Evolutionary conservation across 1,140 invertebrate species (phyloP).

Genomic region (Callitettix versicolor): DNA sequence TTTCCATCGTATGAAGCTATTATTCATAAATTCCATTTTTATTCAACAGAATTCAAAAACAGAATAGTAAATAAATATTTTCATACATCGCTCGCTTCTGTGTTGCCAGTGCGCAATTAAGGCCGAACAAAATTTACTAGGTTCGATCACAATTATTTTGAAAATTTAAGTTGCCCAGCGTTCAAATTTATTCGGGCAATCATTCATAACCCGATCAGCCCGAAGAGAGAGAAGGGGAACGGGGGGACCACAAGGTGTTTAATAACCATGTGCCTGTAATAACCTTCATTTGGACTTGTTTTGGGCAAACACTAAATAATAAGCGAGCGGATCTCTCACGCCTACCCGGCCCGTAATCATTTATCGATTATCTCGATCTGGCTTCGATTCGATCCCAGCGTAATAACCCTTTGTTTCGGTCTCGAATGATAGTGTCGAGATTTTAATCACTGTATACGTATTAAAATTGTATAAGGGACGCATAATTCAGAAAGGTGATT

Average conservation of each 20-base stretch:
- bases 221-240: too few relatives aligned
- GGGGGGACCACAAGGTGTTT: neutral
- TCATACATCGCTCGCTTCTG: too few relatives aligned
- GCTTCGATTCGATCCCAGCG: too few relatives aligned
- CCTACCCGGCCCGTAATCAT: neutral
- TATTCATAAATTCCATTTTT: too few relatives aligned
- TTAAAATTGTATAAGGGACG: neutral
- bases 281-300: slow-evolving; percentile 14
- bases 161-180: too few relatives aligned
- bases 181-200: neutral
- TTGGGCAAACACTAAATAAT: slow-evolving; percentile 15
- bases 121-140: too few relatives aligned
- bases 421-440: neutral
- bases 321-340: neutral
- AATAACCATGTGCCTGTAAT: slow-evolving; percentile 11
- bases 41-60: too few relatives aligned
- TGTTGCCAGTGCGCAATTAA: too few relatives aligned
- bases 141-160: too few relatives aligned
- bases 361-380: slow-evolving; percentile 5
- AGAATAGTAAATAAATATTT: too few relatives aligned
- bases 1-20: too few relatives aligned
- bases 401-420: slow-evolving; percentile 5
- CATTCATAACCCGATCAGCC: neutral
- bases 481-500: too few relatives aligned
- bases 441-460: slow-evolving; percentile 5